Conservation (phyloP, 2,113 vertebrate species). For the Agapornis roseicollis region DNA sequence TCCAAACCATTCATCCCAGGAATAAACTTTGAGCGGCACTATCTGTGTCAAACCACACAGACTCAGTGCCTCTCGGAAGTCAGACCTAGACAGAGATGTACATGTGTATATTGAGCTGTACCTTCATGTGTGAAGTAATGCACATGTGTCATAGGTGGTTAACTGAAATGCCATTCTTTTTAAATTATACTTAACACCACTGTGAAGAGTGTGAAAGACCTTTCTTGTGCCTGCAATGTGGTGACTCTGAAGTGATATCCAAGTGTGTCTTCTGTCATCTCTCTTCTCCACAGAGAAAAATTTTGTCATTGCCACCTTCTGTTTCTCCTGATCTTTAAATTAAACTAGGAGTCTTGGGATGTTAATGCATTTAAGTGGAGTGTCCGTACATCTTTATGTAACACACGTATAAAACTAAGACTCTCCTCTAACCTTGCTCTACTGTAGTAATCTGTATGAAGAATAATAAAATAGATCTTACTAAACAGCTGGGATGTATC, state of each 20-base stretch:
- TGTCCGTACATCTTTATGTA: background rate
- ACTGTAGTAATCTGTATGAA: background rate
- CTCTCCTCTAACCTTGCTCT: background rate
- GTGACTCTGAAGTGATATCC: background rate
- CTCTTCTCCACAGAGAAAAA: background rate
- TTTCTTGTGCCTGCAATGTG: slow-evolving; percentile 40
- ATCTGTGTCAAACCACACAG: accelerated
- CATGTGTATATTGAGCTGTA: background rate
- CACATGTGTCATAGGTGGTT: background rate
- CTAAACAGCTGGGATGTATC: background rate
- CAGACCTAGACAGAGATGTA: background rate
- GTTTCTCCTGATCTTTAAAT: background rate
- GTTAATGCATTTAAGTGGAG: background rate
- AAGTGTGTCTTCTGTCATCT: slow-evolving; percentile 61
- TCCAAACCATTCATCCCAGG: background rate
- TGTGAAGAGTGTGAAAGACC: slow-evolving; percentile 58
- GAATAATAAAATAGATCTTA: background rate
- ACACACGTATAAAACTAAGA: background rate
- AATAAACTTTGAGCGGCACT: background rate
- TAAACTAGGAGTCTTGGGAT: background rate
- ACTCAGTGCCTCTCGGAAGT: background rate
- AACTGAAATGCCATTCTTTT: background rate
- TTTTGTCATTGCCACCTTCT: background rate
- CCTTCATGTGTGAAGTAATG: background rate
- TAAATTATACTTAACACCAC: background rate